These are phyloP conservation scores for Chiloscyllium plagiosum DNA, from an alignment of 2,113 vertebrate genomes.

Conservation along the genomic window DNA sequence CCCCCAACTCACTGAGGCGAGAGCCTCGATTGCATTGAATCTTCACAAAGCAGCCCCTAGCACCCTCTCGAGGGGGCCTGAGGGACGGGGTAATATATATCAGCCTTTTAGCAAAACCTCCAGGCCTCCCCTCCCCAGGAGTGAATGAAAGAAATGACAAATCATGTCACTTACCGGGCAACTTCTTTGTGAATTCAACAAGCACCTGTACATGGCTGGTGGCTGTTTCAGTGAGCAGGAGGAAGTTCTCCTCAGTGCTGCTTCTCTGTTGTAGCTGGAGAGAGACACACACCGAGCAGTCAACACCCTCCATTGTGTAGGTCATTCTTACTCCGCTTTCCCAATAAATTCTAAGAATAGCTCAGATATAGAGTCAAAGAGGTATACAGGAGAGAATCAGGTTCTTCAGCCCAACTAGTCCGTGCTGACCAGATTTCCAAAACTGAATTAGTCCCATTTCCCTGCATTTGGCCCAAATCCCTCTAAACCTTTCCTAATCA, in stretches of 20 bases:
- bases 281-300: constrained; percentile 42
- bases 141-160: background rate
- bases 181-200: constrained; percentile 95
- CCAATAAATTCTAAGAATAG: too few species aligned
- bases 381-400: too few species aligned
- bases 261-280: constrained; percentile 83
- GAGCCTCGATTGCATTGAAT: background rate
- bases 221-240: constrained; percentile 92
- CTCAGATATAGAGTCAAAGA: background rate
- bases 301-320: background rate
- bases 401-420: too few species aligned
- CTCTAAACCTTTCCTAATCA: too few species aligned
- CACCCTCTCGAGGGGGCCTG: background rate
- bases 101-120: background rate
- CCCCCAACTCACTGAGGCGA: background rate
- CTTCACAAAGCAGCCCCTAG: background rate
- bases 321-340: background rate
- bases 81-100: background rate
- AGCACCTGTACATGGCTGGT: constrained; percentile 93
- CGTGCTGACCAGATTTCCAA: too few species aligned
- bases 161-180: constrained; percentile 69
- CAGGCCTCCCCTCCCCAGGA: background rate
- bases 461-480: too few species aligned
- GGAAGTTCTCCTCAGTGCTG: constrained; percentile 87
- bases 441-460: too few species aligned